Evolutionary conservation across 1,140 invertebrate species (phyloP), one percentile per base, ranked within the genome.

Genomic region (Drosophila jambulina): DNA sequence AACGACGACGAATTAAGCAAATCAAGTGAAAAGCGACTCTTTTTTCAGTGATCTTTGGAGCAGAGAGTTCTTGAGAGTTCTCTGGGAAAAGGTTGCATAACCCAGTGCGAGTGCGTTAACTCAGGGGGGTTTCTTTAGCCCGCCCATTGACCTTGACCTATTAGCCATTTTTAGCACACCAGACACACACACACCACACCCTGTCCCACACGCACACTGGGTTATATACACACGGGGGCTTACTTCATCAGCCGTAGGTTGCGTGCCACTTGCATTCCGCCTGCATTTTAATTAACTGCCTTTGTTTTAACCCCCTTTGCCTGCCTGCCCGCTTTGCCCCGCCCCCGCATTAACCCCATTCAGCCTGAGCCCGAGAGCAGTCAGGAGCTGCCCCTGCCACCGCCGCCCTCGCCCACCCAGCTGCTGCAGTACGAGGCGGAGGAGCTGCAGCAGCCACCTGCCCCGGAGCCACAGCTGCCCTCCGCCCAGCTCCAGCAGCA

Each of bases 391-490:
- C 82, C 91, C 6, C 54, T 92, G 76, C 91, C 91, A 27, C 84
- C 91, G 48, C 91, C 91, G 2, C 91, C 91, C 12, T 92, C 91
- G 40, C 91, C 87, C 60, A 91, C 91, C 54, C 91, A 90, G 76
- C 72, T 92, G 80, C 57, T 91, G 86, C 86, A 91, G 71, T 86
- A 75, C 57, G 82, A 86, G 40, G 61, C 36, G 38, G 75, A 79
- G 69, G 82, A 88, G 56, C 62, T 65, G 56, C 46, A 48, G 68
- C 21, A 69, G 72, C 60, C 42, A 23, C 25, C 53, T 25, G 53
- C 34, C 46, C 67, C 38, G 29, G 67, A 70, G 62, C 72, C 45
- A 67, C 58, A 63, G 34, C 40, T 51, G 69, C 48, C 79, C 60
- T 19, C 64, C 48, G 45, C n/a, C 34, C 63, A 83, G 49, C 59